A percentile compares a stretch with the other conserved stretches of the same genome.
phyloP scores from a whole-genome alignment of 2,888 invertebrate species.

The Scaptomyza cyrtandrae region DNA sequence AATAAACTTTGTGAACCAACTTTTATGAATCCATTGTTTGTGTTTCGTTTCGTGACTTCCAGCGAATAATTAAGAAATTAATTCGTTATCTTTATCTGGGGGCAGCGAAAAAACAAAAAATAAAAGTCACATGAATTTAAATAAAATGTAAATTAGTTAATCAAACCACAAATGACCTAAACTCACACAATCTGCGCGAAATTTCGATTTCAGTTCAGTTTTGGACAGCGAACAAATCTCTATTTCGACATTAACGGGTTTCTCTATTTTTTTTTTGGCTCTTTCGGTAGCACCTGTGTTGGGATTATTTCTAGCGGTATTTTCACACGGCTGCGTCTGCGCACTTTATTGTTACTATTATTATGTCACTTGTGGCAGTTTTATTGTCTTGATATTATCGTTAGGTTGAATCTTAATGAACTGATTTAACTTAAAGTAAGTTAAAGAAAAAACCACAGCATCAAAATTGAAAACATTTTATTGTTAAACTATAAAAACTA shows the following conservation, averaged over 20 bases:
- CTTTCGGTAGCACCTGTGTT: constrained; percentile 10
- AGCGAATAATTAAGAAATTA: constrained; percentile 69
- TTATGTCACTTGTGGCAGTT: constrained; percentile 33
- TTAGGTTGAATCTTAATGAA: constrained; percentile 4
- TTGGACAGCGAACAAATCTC: constrained; percentile 12
- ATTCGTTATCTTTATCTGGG: constrained; percentile 44
- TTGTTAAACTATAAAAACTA: too few species aligned
- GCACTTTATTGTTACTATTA: constrained; percentile 12
- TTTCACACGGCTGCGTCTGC: constrained; percentile 58
- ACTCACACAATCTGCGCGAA: constrained; percentile 9
- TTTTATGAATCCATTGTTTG: constrained; percentile 38
- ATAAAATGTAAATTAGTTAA: constrained; percentile 64
- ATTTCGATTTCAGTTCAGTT: constrained; percentile 9
- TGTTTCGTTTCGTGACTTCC: constrained; percentile 45
- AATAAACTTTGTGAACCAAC: constrained; percentile 10
- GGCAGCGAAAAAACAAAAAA: neutral
- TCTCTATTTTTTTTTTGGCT: neutral
- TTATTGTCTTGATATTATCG: constrained; percentile 7
- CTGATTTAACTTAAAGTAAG: neutral
- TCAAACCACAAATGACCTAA: constrained; percentile 12
- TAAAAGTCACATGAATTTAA: constrained; percentile 31
- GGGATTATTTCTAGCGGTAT: constrained; percentile 30
- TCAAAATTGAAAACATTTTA: too few species aligned
- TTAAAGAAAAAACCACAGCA: too few species aligned
- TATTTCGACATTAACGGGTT: neutral